phyloP scores from a whole-genome alignment of 1,140 invertebrate species.

The Phymastichus coffea region DNA sequence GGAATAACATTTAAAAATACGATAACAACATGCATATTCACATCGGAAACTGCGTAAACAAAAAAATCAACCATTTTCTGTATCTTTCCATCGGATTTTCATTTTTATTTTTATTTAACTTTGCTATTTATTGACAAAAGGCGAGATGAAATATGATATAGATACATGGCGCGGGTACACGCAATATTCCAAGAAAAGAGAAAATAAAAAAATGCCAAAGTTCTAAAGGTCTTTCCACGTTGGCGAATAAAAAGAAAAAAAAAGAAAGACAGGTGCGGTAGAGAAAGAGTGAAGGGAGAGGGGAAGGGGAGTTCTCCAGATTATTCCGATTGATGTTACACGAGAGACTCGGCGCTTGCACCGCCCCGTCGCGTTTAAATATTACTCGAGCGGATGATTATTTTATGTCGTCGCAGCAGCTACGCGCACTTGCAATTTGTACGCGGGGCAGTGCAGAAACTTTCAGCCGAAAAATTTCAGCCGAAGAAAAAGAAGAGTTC shows the following conservation, averaged over 20 bases:
- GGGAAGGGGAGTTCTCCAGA: background rate
- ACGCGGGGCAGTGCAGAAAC: conserved; percentile 32
- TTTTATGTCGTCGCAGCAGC: conserved; percentile 43
- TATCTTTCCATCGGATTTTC: no score
- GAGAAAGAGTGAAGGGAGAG: background rate
- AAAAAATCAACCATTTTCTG: no score
- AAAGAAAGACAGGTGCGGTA: background rate
- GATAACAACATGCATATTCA: no score
- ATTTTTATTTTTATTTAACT: no score
- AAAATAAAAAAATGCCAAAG: no score
- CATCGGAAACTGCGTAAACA: no score
- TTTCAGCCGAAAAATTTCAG: conserved; percentile 1
- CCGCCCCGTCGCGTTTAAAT: conserved; percentile 40
- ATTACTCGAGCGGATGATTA: conserved; percentile 46
- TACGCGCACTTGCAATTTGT: conserved; percentile 15
- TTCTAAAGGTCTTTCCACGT: no score
- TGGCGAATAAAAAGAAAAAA: background rate
- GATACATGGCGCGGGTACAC: no score
- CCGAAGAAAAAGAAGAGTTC: background rate
- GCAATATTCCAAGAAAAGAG: no score
- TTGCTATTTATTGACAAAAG: no score
- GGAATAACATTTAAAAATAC: no score
- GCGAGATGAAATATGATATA: no score
- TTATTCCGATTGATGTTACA: conserved; percentile 52
- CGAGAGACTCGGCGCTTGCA: conserved; percentile 39